Evolutionary conservation across 2,113 vertebrate species (phyloP), one percentile per base, ranked within the genome.

Genomic region (Thomomys bottae): DNA sequence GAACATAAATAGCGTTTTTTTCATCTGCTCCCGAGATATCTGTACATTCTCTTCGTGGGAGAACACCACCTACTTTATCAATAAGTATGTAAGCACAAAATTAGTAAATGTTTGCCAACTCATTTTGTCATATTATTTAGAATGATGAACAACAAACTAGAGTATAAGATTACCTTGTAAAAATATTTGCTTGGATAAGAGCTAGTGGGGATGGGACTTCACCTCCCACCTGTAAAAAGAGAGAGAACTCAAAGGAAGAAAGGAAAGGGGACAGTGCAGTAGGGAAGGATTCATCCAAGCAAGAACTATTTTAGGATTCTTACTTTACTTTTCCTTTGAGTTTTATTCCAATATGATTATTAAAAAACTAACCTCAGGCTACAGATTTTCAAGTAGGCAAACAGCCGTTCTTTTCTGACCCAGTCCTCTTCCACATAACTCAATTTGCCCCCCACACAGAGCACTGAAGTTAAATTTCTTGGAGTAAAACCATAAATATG

Each of bases 371-470:
- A 96, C 34, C 49, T 38, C 34, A 80, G 89, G 30, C 76, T 70
- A 18, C 17, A 84, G 30, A 71, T 57, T 91, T 90, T 87, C 68
- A 84, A 92, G 73, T 80, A 94, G 82, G 82, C 94, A 94, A 84
- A 63, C 10, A 61, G 63, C 26, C 32, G 30, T 94, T 49, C 54
- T n/a, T 79, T 84, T 94, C 91, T 91, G 84, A 88, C 67, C n/a
- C 42, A 87, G 38, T 61, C 80, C 20, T 81, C 40, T 80, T 72
- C 59, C 49, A 63, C 45, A 54, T 84, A 89, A 83, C 24, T 85
- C 66, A 54, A 24, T 79, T 80, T 42, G 28, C 76, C 61, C 71
- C 86, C 61, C 6, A 32, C 84, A 28, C n/a, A 36, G 71, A 73
- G 81, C 78, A 36, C 38, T 18, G 15, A 75, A 84, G 45, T 86